phyloP scores from a whole-genome alignment of 2,888 invertebrate species.

The Scaptodrosophila latifasciaeformis region DNA sequence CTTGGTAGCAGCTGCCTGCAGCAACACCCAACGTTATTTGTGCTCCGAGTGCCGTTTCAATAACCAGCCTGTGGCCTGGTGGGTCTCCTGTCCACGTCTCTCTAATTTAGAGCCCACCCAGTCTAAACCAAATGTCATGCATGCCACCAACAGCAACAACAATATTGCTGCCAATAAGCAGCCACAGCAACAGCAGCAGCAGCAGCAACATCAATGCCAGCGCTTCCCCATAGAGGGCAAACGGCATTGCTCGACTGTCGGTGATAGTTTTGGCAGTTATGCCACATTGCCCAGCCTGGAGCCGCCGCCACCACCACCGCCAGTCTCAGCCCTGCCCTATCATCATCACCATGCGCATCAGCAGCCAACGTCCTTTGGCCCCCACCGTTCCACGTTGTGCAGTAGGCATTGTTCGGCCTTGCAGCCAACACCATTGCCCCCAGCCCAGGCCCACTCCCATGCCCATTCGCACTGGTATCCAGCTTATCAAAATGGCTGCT shows the following conservation, averaged over 20 bases:
- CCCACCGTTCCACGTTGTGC: slow-evolving; percentile 29
- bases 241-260: slow-evolving; percentile 51
- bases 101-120: slow-evolving; percentile 61
- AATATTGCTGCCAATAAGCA: neutral
- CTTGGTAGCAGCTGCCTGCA: slow-evolving; percentile 27
- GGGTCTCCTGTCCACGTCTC: slow-evolving; percentile 74
- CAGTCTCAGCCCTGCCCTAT: slow-evolving; percentile 19
- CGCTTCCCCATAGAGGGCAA: slow-evolving; percentile 45
- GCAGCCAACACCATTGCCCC: neutral
- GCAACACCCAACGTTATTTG: slow-evolving; percentile 63
- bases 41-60: slow-evolving; percentile 72
- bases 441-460: neutral
- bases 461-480: slow-evolving; percentile 23
- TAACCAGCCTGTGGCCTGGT: slow-evolving; percentile 73
- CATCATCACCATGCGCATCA: slow-evolving; percentile 15
- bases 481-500: slow-evolving; percentile 47
- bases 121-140: slow-evolving; percentile 15
- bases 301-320: slow-evolving; percentile 43
- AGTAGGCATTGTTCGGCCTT: slow-evolving; percentile 37
- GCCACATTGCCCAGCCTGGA: slow-evolving; percentile 54
- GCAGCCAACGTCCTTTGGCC: neutral
- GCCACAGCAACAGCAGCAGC: slow-evolving; percentile 34
- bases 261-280: slow-evolving; percentile 65
- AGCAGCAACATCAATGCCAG: slow-evolving; percentile 44
- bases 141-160: slow-evolving; percentile 7